Conservation (phyloP, 2,113 vertebrate genomes). For the Carettochelys insculpta region DNA sequence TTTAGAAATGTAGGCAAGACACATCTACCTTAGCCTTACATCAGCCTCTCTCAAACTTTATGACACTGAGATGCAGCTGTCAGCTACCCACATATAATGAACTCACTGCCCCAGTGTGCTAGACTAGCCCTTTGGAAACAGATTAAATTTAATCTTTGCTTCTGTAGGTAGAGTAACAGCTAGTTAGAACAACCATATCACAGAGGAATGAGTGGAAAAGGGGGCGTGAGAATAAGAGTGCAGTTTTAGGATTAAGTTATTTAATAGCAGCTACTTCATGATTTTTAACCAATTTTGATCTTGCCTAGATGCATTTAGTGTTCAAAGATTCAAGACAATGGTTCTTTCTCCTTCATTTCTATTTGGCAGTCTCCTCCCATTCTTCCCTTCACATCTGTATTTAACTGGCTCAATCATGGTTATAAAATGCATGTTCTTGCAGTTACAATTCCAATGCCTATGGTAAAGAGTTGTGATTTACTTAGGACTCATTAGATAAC, state of each 20-base stretch:
- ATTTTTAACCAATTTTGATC: neutral
- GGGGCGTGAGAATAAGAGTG: neutral
- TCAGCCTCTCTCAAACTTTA: no score
- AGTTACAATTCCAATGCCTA: neutral
- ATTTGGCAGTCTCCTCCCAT: neutral
- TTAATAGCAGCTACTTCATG: neutral
- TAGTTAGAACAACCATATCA: neutral
- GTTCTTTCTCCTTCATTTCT: neutral
- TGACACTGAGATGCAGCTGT: neutral
- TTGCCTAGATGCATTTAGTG: neutral
- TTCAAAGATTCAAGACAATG: neutral
- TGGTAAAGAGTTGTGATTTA: neutral
- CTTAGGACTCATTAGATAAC: neutral
- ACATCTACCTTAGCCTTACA: neutral
- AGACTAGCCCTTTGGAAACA: neutral
- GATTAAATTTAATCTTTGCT: neutral
- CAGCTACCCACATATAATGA: neutral
- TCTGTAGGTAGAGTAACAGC: neutral
- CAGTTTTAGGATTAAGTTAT: neutral
- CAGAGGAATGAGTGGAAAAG: neutral
- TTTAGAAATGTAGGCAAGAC: neutral
- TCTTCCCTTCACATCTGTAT: neutral
- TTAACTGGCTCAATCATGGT: neutral
- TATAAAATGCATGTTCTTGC: neutral
- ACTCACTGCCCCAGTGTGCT: neutral